These are phyloP conservation scores for Girardinus metallicus DNA, from an alignment of 2,797 vertebrate genomes.

Conservation along the genomic window DNA sequence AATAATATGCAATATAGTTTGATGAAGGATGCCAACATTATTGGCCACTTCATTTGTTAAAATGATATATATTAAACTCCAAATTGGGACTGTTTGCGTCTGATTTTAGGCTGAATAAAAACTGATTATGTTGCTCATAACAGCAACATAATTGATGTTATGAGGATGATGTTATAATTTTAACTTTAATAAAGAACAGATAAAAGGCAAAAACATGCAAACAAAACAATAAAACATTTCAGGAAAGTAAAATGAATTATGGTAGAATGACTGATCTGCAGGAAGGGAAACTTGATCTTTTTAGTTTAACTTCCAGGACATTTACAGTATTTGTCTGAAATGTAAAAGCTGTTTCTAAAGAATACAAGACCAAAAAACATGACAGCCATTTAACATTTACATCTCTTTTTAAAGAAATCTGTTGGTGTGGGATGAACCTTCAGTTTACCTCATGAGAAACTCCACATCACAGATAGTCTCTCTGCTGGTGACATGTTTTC, in stretches of 20 bases:
- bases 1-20: background rate
- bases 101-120: no score
- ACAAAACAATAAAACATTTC: background rate
- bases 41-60: no score
- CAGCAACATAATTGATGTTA: background rate
- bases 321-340: background rate
- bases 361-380: background rate
- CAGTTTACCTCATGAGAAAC: constrained; percentile 24
- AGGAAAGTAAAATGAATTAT: background rate
- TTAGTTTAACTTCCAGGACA: background rate
- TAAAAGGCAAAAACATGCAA: background rate
- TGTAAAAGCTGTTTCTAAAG: background rate
- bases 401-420: background rate
- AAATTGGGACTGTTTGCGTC: no score
- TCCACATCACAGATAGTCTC: constrained; percentile 16
- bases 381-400: background rate
- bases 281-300: background rate
- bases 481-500: constrained; percentile 30
- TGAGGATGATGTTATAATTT: background rate
- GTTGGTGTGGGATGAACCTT: background rate
- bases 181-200: background rate
- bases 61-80: no score
- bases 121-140: no score
- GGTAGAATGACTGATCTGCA: background rate
- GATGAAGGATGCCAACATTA: background rate